A percentile compares a stretch with the other conserved stretches of the same genome.
Evolutionary conservation across 2,888 invertebrate genomes (phyloP).

Genomic region (Embidobia sp.): DNA sequence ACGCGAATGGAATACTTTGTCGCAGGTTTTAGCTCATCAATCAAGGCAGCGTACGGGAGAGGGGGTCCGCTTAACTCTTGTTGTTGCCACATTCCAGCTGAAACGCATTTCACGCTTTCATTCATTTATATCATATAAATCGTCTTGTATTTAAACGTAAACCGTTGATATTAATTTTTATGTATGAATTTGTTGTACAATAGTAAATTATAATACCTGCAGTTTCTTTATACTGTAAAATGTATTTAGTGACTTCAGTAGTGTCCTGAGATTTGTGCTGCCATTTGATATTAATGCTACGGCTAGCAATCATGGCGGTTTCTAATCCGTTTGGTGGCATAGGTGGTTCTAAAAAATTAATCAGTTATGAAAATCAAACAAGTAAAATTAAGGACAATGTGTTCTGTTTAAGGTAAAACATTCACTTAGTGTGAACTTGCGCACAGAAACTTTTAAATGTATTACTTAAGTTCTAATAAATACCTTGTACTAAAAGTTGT

Average conservation of each 20-base stretch:
- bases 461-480: too few relatives aligned
- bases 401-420: too few relatives aligned
- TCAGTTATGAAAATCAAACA: background rate
- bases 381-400: too few relatives aligned
- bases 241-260: slow-evolving; percentile 87
- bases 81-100: slow-evolving; percentile 85
- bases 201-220: too few relatives aligned
- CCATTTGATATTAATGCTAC: slow-evolving; percentile 90
- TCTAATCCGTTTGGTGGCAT: slow-evolving; percentile 87
- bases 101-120: too few relatives aligned
- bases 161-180: too few relatives aligned
- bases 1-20: slow-evolving; percentile 88
- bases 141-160: too few relatives aligned
- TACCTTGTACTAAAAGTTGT: slow-evolving; percentile 87
- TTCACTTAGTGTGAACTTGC: too few relatives aligned
- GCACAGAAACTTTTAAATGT: too few relatives aligned
- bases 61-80: slow-evolving; percentile 86
- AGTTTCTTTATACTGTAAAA: slow-evolving; percentile 86
- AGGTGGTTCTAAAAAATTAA: slow-evolving; percentile 84
- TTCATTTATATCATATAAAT: too few relatives aligned
- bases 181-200: too few relatives aligned
- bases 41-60: slow-evolving; percentile 84
- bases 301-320: slow-evolving; percentile 87
- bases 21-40: slow-evolving; percentile 88
- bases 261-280: slow-evolving; percentile 86